Evolutionary conservation across 2,113 vertebrate species (phyloP).

Genomic region (Capreolus pygargus): DNA sequence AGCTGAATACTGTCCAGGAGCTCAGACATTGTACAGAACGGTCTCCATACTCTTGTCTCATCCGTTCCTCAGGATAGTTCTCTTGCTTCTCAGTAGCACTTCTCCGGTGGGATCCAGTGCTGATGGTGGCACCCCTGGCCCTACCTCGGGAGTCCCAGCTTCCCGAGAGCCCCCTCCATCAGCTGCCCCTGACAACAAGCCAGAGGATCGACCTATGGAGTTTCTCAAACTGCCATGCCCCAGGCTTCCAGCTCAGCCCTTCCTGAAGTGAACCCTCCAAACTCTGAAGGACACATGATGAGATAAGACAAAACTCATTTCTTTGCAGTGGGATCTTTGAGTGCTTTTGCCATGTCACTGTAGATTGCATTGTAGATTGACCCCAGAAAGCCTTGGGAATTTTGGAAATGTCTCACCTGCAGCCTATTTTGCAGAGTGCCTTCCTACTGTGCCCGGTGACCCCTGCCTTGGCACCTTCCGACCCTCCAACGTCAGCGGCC

Average conservation of each 20-base stretch:
- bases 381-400: background rate
- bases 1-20: background rate
- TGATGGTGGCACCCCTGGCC: accelerated
- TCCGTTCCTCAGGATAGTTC: background rate
- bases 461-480: background rate
- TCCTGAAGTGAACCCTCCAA: background rate
- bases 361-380: background rate
- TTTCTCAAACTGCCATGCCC: background rate
- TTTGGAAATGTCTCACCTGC: background rate
- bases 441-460: background rate
- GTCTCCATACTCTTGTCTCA: background rate
- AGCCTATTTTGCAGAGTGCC: background rate
- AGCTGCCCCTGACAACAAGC: background rate
- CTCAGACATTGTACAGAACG: background rate
- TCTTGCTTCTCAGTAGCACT: background rate
- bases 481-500: background rate
- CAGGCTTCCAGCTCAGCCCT: background rate
- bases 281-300: background rate
- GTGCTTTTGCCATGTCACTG: background rate
- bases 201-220: background rate
- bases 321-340: background rate
- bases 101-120: background rate
- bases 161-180: background rate
- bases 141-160: background rate
- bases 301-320: background rate